Evolutionary conservation across 1,140 invertebrate species (phyloP).

Genomic region (Scaptomyza hsui): DNA sequence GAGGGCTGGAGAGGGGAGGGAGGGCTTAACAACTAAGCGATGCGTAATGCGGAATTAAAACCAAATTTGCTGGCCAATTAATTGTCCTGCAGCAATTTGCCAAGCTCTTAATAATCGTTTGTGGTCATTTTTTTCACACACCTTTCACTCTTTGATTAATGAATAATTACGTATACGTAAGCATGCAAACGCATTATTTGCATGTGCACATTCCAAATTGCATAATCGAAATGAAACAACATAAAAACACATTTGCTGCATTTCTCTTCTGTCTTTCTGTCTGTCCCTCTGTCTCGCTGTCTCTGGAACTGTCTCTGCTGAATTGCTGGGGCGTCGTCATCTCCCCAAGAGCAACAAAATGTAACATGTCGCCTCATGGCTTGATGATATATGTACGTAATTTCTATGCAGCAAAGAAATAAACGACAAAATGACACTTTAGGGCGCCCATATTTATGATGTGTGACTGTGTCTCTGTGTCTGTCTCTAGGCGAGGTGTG

Average conservation of each 20-base stretch:
- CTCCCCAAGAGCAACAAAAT: conserved; percentile 39
- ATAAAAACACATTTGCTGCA: conserved; percentile 5
- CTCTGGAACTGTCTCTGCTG: conserved; percentile 29
- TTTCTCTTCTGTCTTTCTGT: conserved; percentile 5
- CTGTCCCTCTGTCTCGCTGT: background rate
- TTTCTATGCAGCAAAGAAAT: conserved; percentile 58
- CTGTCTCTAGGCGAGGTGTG: background rate
- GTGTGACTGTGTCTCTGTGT: conserved; percentile 36
- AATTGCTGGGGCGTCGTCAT: conserved; percentile 64
- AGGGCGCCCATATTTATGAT: conserved; percentile 66
- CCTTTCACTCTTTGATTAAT: conserved; percentile 56
- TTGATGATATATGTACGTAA: conserved; percentile 57
- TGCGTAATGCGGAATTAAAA: conserved; percentile 63
- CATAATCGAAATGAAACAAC: conserved; percentile 16
- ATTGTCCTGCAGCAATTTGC: conserved; percentile 52
- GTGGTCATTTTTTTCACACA: conserved; percentile 12
- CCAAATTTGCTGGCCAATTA: conserved; percentile 59
- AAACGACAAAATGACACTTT: conserved; percentile 69
- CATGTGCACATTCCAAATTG: conserved; percentile 32
- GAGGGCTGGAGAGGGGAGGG: no score
- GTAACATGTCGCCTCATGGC: conserved; percentile 29
- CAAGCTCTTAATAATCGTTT: conserved; percentile 52
- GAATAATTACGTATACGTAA: conserved; percentile 70
- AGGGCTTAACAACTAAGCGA: conserved; percentile 54
- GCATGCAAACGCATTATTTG: conserved; percentile 58